Evolutionary conservation across 1,140 invertebrate species (phyloP), one percentile per base, ranked within the genome.

Genomic region (Drosophila mojavensis): DNA sequence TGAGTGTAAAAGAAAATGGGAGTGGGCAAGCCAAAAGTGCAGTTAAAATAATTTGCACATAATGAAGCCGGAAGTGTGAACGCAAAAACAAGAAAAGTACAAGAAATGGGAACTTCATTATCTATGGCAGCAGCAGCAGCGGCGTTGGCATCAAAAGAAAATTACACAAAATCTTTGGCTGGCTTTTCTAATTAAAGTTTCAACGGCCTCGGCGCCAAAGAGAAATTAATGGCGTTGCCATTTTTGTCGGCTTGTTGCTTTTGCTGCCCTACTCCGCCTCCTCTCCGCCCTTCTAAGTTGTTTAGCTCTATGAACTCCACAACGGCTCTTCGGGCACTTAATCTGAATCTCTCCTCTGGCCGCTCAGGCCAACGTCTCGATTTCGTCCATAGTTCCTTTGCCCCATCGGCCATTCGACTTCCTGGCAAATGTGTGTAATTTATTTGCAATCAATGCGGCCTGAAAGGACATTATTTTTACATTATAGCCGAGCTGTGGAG

Each of bases 51-150:
- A 88, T 88, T 83, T 79, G 80, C 79, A 77, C 83, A 88, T 88
- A 88, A 88, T 88, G 84, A 83, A 88, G 84, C 84, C 84, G 84
- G 84, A 88, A 88, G 84, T 88, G 84, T 89, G 84, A 88, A 88
- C 75, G 83, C 73, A 83, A 89, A 82, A 79, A 85, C 70, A 86
- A 77, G 81, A 63, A 67, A 81, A 77, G 74, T 64, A 75, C 63
- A 81, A 65, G 74, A 69, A 86, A 86, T 79, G 60, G 61, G 76
- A 88, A 88, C 84, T 88, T 89, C 79, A 88, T 86, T 88, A 86
- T 89, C 80, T 74, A 60, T 51, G 53, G 79, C 48, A 79, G 66
- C 62, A 39, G 45, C 51, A 54, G 47, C 33, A 11, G n/a, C 4
- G 43, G 30, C 53, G 28, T 20, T 36, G 55, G 69, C 69, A 67